These are phyloP conservation scores for Brassicogethes aeneus DNA, from an alignment of 2,888 invertebrate species.

Conservation along the genomic window DNA sequence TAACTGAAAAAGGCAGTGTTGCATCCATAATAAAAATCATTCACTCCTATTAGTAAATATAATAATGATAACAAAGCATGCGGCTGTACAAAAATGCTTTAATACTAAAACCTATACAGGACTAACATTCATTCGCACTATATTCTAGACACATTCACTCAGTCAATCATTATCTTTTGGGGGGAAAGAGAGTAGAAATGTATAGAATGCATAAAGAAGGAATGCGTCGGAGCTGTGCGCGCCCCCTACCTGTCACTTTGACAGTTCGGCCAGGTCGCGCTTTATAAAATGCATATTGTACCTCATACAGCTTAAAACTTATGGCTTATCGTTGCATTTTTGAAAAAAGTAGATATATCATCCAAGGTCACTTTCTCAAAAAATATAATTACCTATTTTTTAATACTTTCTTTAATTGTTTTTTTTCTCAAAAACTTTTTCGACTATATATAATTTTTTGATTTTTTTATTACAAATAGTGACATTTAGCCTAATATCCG, in stretches of 20 bases:
- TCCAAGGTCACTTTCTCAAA: constrained; percentile 44
- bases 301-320: constrained; percentile 23
- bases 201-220: constrained; percentile 38
- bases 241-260: too few species aligned
- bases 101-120: constrained; percentile 34
- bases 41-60: constrained; percentile 19
- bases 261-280: constrained; percentile 3
- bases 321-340: constrained; percentile 29
- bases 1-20: too few species aligned
- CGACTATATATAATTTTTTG: constrained; percentile 29
- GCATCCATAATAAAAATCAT: not conserved
- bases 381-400: constrained; percentile 39
- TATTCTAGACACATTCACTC: not conserved
- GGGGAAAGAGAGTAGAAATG: constrained; percentile 29
- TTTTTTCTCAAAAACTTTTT: constrained; percentile 28
- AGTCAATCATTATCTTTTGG: not conserved
- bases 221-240: constrained; percentile 31
- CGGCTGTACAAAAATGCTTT: constrained; percentile 41
- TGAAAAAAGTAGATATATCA: constrained; percentile 34
- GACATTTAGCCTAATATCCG: constrained; percentile 39
- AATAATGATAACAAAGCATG: constrained; percentile 26
- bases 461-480: constrained; percentile 35
- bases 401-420: constrained; percentile 30
- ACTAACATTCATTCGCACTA: constrained; percentile 10
- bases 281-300: constrained; percentile 26